These are phyloP conservation scores for Lithophane leautieri DNA, from an alignment of 2,888 invertebrate genomes.

Conservation along the genomic window DNA sequence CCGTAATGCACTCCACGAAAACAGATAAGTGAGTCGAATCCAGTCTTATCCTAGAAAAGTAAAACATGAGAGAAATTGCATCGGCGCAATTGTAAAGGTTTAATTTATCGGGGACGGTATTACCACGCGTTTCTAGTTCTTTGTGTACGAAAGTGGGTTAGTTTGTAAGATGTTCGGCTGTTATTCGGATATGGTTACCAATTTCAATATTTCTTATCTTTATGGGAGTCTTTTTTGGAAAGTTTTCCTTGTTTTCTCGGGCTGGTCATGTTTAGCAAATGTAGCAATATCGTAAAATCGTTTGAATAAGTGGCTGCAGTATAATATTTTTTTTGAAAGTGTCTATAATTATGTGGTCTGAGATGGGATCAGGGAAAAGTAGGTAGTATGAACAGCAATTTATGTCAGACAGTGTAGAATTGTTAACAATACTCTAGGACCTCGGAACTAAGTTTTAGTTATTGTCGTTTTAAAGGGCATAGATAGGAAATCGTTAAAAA, in stretches of 20 bases:
- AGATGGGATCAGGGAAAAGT: accelerated
- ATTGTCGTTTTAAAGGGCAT: too few species aligned
- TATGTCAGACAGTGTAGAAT: too few species aligned
- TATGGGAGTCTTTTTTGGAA: constrained; percentile 8
- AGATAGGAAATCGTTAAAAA: neutral
- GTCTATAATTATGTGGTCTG: neutral
- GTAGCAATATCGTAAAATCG: constrained; percentile 1
- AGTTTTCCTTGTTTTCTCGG: constrained; percentile 13
- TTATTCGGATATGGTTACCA: constrained; percentile 29
- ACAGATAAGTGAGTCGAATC: constrained; percentile 70
- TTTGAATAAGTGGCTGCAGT: neutral
- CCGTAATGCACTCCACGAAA: constrained; percentile 71
- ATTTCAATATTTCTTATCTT: constrained; percentile 41
- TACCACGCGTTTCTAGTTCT: constrained; percentile 32
- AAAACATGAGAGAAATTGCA: constrained; percentile 67
- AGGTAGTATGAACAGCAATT: too few species aligned
- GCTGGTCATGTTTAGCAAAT: neutral
- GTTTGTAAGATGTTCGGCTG: constrained; percentile 18
- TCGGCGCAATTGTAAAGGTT: constrained; percentile 58
- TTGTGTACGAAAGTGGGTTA: constrained; percentile 33
- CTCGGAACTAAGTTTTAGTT: too few species aligned
- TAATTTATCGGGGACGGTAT: constrained; percentile 28
- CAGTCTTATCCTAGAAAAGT: constrained; percentile 63
- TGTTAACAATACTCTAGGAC: neutral
- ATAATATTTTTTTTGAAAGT: neutral